A percentile compares a stretch with the other conserved stretches of the same genome.
Evolutionary conservation across 2,113 vertebrate genomes (phyloP).

Genomic region (Eidolon helvum): DNA sequence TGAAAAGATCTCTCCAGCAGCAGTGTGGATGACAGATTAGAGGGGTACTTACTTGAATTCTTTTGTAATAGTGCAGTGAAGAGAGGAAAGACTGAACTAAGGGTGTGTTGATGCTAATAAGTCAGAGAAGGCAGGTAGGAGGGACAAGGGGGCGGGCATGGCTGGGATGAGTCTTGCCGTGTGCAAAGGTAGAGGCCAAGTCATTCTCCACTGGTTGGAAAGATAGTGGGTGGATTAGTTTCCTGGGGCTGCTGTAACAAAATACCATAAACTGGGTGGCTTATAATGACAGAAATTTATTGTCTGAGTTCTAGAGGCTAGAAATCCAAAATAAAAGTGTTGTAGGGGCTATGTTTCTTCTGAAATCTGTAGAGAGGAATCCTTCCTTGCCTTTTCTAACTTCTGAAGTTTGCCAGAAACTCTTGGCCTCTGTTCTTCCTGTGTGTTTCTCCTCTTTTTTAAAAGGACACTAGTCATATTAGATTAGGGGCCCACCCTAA

Average conservation of each 20-base stretch:
- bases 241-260: neutral
- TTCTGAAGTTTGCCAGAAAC: neutral
- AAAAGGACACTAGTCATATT: neutral
- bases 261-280: too few species aligned
- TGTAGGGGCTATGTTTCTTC: neutral
- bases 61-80: neutral
- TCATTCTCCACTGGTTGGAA: neutral
- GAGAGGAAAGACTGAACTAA: neutral
- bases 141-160: neutral
- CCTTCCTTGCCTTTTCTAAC: neutral
- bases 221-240: neutral
- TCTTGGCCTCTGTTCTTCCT: neutral
- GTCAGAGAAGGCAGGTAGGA: neutral
- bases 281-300: neutral
- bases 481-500: neutral
- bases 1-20: neutral
- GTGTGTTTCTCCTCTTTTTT: neutral
- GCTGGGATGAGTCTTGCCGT: neutral
- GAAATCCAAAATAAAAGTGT: neutral
- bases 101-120: neutral
- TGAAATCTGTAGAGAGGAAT: neutral
- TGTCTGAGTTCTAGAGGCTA: neutral
- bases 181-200: too few species aligned
- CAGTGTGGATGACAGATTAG: neutral
- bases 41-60: neutral